Evolutionary conservation across 1,140 invertebrate species (phyloP).

Genomic region (Elymnias hypermnestra): DNA sequence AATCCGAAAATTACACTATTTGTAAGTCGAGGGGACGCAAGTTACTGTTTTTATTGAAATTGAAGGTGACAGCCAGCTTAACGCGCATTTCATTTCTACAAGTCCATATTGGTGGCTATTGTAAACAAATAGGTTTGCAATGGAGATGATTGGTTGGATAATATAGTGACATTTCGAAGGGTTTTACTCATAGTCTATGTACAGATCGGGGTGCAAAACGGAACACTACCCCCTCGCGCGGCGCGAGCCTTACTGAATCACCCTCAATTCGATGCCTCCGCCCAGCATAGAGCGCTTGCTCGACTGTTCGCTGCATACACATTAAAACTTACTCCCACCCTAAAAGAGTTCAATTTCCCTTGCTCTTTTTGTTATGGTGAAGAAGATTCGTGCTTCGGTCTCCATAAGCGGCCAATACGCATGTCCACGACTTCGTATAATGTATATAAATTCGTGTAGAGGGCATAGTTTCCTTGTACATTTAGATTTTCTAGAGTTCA

Average conservation of each 20-base stretch:
- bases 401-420: constrained; percentile 70
- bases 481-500: constrained; percentile 70
- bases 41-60: constrained; percentile 45
- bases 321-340: constrained; percentile 25
- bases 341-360: constrained; percentile 37
- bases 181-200: constrained; percentile 58
- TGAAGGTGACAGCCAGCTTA: constrained; percentile 30
- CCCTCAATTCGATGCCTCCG: constrained; percentile 68
- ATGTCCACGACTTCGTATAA: constrained; percentile 68
- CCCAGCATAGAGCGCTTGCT: constrained; percentile 72
- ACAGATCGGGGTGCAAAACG: constrained; percentile 45
- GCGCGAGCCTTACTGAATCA: constrained; percentile 68
- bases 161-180: constrained; percentile 56
- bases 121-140: constrained; percentile 21
- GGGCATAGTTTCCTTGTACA: constrained; percentile 67
- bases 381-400: constrained; percentile 66
- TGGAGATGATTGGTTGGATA: constrained; percentile 36
- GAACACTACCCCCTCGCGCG: constrained; percentile 57
- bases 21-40: constrained; percentile 28
- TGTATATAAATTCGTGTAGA: constrained; percentile 64
- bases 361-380: constrained; percentile 35
- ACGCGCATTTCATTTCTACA: constrained; percentile 5
- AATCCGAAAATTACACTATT: constrained; percentile 19
- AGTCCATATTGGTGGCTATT: constrained; percentile 21
- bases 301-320: constrained; percentile 26